Evolutionary conservation across 2,797 vertebrate species (phyloP).

Genomic region (Poecilia gillii): DNA sequence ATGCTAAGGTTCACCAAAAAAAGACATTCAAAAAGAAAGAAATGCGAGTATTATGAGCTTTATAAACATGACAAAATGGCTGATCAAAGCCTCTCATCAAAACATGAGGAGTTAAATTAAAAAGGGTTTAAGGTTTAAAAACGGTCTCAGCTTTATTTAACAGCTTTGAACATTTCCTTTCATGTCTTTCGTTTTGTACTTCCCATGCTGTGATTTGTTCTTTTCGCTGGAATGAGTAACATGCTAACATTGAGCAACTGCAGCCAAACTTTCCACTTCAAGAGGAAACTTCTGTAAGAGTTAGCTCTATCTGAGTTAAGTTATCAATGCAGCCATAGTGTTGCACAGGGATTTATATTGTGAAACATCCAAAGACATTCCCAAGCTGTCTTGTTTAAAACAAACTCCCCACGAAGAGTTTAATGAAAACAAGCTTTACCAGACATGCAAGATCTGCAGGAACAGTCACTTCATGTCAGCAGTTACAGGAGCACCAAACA

Average conservation of each 20-base stretch:
- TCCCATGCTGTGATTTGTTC: not conserved
- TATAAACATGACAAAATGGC: not conserved
- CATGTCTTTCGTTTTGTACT: not conserved
- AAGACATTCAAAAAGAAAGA: not conserved
- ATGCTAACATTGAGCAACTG: not conserved
- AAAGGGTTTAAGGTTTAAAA: not conserved
- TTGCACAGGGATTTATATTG: not conserved
- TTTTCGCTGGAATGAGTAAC: not conserved
- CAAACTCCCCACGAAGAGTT: not conserved
- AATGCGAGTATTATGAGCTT: not conserved
- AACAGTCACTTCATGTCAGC: not conserved
- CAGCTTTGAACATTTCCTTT: not conserved
- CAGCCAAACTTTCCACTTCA: not conserved
- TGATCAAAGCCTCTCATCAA: not conserved
- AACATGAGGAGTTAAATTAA: not conserved
- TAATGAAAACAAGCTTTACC: not conserved
- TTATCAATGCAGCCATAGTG: not conserved
- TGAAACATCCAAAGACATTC: not conserved
- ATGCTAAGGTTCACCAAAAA: not conserved
- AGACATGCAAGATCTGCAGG: not conserved
- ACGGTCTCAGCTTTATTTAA: not conserved
- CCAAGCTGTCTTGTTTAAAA: not conserved
- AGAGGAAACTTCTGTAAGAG: not conserved
- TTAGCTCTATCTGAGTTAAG: not conserved
- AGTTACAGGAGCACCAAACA: not conserved